phyloP scores from a whole-genome alignment of 1,140 invertebrate species.

The Drosophila parabipectinata region DNA sequence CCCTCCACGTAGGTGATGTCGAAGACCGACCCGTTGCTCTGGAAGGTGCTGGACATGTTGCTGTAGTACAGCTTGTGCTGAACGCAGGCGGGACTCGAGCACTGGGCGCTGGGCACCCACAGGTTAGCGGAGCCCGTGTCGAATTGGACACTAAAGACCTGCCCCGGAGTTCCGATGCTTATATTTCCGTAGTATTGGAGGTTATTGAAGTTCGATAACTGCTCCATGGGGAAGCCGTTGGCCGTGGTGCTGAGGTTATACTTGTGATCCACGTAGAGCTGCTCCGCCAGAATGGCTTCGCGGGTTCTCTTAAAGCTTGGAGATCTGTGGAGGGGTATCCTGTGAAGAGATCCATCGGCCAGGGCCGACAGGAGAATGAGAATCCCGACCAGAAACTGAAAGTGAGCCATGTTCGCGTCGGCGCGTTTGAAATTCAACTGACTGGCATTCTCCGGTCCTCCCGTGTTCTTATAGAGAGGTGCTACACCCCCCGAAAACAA shows the following conservation, averaged over 20 bases:
- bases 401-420: constrained; percentile 18
- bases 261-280: constrained; percentile 8
- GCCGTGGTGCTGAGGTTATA: constrained; percentile 7
- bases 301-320: constrained; percentile 10
- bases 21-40: constrained; percentile 94
- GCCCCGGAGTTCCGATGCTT: constrained; percentile 96
- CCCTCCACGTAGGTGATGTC: constrained; percentile 97
- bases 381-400: constrained; percentile 8
- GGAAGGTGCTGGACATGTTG: constrained; percentile 92
- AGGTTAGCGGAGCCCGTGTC: constrained; percentile 99
- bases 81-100: constrained; percentile 91
- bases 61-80: constrained; percentile 94
- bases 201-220: constrained; percentile 54
- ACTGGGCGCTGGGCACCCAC: constrained; percentile 98
- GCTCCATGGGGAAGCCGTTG: constrained; percentile 16
- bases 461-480: constrained; percentile 13
- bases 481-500: neutral
- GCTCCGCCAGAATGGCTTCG: constrained; percentile 5
- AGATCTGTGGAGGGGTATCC: constrained; percentile 21
- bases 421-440: constrained; percentile 11
- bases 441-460: neutral
- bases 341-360: neutral
- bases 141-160: constrained; percentile 97
- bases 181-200: constrained; percentile 98
- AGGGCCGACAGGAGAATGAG: neutral